These are phyloP conservation scores for Pseudochromis fuscus DNA, from an alignment of 2,797 vertebrate species.

Conservation along the genomic window DNA sequence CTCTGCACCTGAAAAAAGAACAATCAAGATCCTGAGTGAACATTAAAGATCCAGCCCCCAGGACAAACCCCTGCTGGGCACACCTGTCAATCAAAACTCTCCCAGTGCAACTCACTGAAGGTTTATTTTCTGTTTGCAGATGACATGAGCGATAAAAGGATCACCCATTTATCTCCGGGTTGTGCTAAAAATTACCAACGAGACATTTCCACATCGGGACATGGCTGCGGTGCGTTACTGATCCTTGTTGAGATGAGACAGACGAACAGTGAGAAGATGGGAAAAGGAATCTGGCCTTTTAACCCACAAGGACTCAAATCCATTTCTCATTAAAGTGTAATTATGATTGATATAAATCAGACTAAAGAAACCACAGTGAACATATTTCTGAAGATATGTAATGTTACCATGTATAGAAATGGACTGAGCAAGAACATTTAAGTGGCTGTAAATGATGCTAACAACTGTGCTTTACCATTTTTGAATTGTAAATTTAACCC, in stretches of 20 bases:
- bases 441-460: too few relatives aligned
- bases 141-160: conserved; percentile 70
- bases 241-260: conserved; percentile 64
- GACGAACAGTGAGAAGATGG: conserved; percentile 34
- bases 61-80: conserved; percentile 73
- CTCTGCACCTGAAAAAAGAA: conserved; percentile 51
- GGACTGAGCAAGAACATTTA: too few relatives aligned
- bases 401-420: too few relatives aligned
- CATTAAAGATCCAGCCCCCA: conserved; percentile 72
- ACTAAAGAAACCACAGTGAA: too few relatives aligned
- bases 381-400: too few relatives aligned
- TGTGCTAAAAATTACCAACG: conserved; percentile 69
- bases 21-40: conserved; percentile 70
- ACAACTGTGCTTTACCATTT: too few relatives aligned
- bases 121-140: conserved; percentile 67
- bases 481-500: too few relatives aligned
- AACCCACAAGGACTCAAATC: too few relatives aligned
- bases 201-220: conserved; percentile 66
- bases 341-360: too few relatives aligned
- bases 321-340: too few relatives aligned
- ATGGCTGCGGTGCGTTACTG: conserved; percentile 60
- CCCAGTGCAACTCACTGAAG: conserved; percentile 46
- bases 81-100: conserved; percentile 73
- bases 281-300: conserved; percentile 24
- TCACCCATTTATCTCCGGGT: conserved; percentile 73